These are phyloP conservation scores for Todiramphus chloris DNA, from an alignment of 2,113 vertebrate genomes.

Conservation along the genomic window DNA sequence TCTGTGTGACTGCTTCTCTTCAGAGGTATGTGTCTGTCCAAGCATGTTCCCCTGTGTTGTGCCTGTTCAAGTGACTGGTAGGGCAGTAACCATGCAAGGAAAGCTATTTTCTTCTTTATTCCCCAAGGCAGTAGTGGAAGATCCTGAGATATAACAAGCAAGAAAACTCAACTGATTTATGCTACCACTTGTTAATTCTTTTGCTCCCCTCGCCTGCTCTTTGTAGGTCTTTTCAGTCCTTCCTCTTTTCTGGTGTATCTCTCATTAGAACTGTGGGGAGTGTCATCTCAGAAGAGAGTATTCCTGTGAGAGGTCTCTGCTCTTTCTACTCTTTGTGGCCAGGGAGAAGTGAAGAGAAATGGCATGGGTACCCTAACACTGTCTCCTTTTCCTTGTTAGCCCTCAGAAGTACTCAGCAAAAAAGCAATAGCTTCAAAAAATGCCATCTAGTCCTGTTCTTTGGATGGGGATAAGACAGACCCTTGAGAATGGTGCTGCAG, in stretches of 20 bases:
- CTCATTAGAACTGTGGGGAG: background rate
- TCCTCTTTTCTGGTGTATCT: background rate
- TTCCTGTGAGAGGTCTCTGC: background rate
- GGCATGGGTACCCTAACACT: background rate
- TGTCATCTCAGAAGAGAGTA: background rate
- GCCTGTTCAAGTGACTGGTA: background rate
- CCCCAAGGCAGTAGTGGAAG: background rate
- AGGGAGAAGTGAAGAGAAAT: background rate
- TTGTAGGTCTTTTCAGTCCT: background rate
- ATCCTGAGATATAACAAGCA: background rate
- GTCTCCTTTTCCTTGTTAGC: background rate
- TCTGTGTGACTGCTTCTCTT: background rate
- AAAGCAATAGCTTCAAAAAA: background rate
- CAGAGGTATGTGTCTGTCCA: background rate
- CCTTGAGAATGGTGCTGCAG: background rate
- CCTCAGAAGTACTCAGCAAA: background rate
- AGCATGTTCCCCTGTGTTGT: background rate
- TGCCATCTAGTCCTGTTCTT: background rate
- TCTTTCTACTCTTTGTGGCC: rapidly evolving
- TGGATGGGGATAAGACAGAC: background rate
- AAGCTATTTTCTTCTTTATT: background rate
- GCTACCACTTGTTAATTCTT: background rate
- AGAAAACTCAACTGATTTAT: background rate
- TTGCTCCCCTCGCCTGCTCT: background rate
- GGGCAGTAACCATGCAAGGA: background rate